phyloP scores from a whole-genome alignment of 2,888 invertebrate species.

The Cephus pygmeus region DNA sequence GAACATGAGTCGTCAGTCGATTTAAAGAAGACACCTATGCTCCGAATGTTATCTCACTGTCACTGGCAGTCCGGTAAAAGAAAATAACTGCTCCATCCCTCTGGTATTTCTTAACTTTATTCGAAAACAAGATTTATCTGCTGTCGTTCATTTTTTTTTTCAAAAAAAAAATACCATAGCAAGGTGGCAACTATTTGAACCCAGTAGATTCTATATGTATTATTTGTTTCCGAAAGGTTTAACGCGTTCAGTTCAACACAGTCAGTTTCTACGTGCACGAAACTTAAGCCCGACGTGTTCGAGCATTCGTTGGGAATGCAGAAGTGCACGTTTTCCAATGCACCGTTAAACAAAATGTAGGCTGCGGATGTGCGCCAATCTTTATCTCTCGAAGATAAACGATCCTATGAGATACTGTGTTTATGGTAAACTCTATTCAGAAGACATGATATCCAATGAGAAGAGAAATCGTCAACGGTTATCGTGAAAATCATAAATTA shows the following conservation, averaged over 20 bases:
- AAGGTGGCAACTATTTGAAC: not conserved
- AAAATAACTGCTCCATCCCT: not conserved
- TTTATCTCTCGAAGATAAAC: not conserved
- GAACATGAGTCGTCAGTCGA: not conserved
- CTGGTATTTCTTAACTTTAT: not conserved
- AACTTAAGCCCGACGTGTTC: not conserved
- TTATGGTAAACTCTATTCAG: not conserved
- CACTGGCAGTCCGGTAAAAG: not conserved
- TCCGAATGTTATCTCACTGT: not conserved
- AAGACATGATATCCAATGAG: not conserved
- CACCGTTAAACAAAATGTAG: conserved; percentile 4
- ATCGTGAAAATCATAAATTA: not conserved
- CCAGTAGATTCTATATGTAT: not conserved
- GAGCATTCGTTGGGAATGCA: not conserved
- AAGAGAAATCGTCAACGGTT: not conserved
- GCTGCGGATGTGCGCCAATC: not conserved
- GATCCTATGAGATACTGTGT: not conserved
- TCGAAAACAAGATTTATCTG: conserved; percentile 1
- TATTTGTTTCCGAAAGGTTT: not conserved
- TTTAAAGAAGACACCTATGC: not conserved
- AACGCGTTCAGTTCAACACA: not conserved
- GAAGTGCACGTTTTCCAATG: not conserved
- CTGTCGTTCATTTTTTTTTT: not conserved
- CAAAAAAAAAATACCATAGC: not conserved
- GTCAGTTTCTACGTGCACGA: not conserved